Base-by-base conservation (phyloP, 2,113 vertebrate species). In the Cyphomyrus plagiostoma region DNA sequence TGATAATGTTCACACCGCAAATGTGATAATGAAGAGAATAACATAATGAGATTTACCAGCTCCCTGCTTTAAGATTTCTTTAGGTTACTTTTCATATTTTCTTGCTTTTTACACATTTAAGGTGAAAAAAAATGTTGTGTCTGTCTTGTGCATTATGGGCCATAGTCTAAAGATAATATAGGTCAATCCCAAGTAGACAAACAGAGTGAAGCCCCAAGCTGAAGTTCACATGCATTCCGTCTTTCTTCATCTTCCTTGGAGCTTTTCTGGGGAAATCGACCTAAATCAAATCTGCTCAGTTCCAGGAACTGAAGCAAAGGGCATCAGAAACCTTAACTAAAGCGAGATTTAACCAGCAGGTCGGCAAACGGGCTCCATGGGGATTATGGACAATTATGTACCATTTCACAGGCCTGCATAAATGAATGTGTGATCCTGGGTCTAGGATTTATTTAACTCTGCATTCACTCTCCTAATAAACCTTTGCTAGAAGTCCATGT, bases 1-100 rank as follows among this genome's bases (percentile, higher is more conserved):
- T 53, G 70, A 19, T 46, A 53, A 89, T 30, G 19, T 89, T 89
- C 88, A 53, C 70, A 80, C 88, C 26, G 13, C 88, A 10, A 19
- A 80, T 42, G 88, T 83, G 70, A 82, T 52, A 80, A 42, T 82
- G 74, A 56, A 42, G 6, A 23, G 4, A 89, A 42, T 19, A 52
- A 52, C 48, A 89, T 26, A 35, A 53, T 6, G 85, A 21, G n/a
- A 19, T 5, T 52, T 53, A 53, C 26, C 48, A 87, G 26, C 30
- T 87, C 85, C 49, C n/a, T 35, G n/a, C 26, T 56, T 56, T 87
- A 52, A 35, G n/a, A 48, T 86, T 84, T 84, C 23, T 50, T 48
- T 49, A n/a, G 45, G 50, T 53, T 19, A 13, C 13, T 39, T 56
- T 87, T 53, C 7, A 42, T 35, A 21, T 30, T 52, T 21, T 8